Conservation (phyloP, 2,888 invertebrate genomes). For the Acanthococcus lagerstroemiae region DNA sequence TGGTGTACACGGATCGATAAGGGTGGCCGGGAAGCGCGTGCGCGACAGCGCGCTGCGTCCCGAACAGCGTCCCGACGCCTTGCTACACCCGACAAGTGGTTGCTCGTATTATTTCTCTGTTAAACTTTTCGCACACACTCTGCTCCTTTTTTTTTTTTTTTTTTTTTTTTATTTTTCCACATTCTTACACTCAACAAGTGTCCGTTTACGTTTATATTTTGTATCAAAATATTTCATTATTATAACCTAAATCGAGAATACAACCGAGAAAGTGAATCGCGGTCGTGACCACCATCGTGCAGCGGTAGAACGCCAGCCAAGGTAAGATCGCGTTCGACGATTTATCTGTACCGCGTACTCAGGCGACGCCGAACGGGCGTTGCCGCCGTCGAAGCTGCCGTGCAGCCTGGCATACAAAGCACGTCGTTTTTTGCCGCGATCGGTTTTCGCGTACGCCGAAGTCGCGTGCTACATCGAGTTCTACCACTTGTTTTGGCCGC, state of each 20-base stretch:
- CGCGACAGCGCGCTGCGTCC: background rate
- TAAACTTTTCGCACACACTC: slow-evolving; percentile 27
- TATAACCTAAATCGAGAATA: background rate
- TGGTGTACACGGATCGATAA: slow-evolving; percentile 27
- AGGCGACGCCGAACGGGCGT: too few species aligned
- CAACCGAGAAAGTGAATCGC: background rate
- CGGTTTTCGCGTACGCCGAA: too few species aligned
- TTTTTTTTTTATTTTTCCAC: background rate
- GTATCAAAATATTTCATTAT: too few species aligned
- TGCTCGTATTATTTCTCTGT: slow-evolving; percentile 29
- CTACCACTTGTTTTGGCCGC: too few species aligned
- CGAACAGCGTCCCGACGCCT: slow-evolving; percentile 25
- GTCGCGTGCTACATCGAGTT: too few species aligned
- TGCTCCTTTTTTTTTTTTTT: slow-evolving; percentile 10
- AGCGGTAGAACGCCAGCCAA: too few species aligned
- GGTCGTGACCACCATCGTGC: too few species aligned
- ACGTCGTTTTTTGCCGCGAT: too few species aligned
- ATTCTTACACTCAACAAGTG: slow-evolving; percentile 23
- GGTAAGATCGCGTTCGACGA: too few species aligned
- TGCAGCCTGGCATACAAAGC: too few species aligned
- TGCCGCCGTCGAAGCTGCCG: too few species aligned
- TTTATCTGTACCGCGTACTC: too few species aligned
- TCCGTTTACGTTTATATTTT: slow-evolving; percentile 21
- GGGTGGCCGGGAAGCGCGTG: slow-evolving; percentile 10
- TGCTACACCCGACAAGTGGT: slow-evolving; percentile 22